Evolutionary conservation across 2,113 vertebrate genomes (phyloP), one percentile per base, ranked within the genome.

Genomic region (Cheilinus undulatus): DNA sequence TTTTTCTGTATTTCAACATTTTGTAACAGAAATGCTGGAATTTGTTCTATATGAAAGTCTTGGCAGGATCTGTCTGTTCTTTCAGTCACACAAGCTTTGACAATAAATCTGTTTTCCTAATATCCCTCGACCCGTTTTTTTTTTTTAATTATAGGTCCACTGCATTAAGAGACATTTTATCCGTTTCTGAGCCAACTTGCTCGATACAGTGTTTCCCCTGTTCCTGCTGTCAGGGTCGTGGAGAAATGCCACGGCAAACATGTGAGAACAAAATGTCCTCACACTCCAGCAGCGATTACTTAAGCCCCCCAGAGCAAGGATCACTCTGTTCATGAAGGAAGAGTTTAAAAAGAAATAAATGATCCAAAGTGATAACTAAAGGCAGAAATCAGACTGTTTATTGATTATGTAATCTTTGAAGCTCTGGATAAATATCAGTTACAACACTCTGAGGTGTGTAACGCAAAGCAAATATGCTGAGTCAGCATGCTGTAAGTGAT

Each of bases 101-200:
- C 61, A 93, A 88, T 89, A 91, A 87, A 91, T 50, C 4, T 23
- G 3, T 57, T 81, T 68, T 82, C 27, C 36, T 32, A 50, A 46
- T n/a, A 52, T 3, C 13, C 5, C 4, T 26, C 9, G 40, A 9
- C 23, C 10, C 60, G 26, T 36, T 36, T 65, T n/a, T 45, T 48
- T 76, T 8, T 4, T 73, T 10, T 5, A 49, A 46, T 64, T 36
- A 46, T 9, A 28, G 9, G 3, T 49, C 14, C 19, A 20, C 30
- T 9, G 9, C 24, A 9, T 3, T 0, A 54, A 26, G 10, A 15
- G 1, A 28, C 5, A 17, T 5, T n/a, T 34, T 11, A 5, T 32
- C 19, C 10, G 13, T 14, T 14, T 3, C 13, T 14, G 28, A 30
- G 28, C 3, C 7, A 56, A 56, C 3, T 20, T n/a, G 3, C 36